These are phyloP conservation scores for Nasua narica DNA, from an alignment of 2,797 vertebrate genomes.

Conservation along the genomic window DNA sequence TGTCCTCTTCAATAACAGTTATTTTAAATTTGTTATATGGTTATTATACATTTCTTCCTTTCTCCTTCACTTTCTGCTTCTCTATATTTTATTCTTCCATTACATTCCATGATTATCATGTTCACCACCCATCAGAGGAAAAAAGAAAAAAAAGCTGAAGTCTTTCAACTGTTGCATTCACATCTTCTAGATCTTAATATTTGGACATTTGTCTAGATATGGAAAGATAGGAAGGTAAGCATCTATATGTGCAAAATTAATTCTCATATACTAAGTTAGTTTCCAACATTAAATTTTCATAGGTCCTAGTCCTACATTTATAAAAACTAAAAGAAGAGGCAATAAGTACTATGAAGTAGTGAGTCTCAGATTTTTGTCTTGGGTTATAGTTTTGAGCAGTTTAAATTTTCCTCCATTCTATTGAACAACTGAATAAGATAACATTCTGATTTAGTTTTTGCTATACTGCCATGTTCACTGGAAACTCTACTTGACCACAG, in stretches of 20 bases:
- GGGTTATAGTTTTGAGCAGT: neutral
- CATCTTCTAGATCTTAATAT: neutral
- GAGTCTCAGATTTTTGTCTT: neutral
- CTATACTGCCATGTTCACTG: neutral
- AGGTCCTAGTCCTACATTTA: neutral
- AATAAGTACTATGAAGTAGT: neutral
- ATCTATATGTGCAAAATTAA: neutral
- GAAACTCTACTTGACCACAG: neutral
- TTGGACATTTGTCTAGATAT: neutral
- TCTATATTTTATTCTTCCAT: neutral
- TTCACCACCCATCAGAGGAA: neutral
- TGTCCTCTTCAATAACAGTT: neutral
- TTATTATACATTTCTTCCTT: neutral
- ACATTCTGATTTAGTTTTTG: neutral
- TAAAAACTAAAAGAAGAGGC: neutral
- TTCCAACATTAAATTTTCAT: neutral
- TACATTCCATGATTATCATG: neutral
- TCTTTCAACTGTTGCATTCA: neutral
- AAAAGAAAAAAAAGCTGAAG: neutral
- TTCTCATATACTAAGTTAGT: neutral
- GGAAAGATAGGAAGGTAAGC: neutral
- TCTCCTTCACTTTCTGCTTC: neutral
- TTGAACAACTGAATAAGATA: neutral
- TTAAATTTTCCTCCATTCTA: neutral
- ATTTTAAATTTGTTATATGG: neutral